Percentiles rank a stretch among this genome's conserved stretches.
Evolutionary conservation across 2,113 vertebrate genomes (phyloP).

Genomic region (Corythornis vintsioides): DNA sequence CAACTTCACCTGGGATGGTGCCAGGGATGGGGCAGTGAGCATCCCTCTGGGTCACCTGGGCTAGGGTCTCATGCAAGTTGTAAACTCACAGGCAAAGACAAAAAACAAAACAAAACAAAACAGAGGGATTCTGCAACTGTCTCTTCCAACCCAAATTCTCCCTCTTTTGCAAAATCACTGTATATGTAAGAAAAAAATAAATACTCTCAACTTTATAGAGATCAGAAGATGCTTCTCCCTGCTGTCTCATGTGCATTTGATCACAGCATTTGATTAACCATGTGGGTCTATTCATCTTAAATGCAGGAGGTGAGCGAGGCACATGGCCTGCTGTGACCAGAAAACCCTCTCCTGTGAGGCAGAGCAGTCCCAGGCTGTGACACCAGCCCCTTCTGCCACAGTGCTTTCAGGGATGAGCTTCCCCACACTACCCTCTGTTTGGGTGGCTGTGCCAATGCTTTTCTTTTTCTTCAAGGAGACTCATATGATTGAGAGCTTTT

Average conservation of each 20-base stretch:
- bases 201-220: neutral
- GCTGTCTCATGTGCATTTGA: neutral
- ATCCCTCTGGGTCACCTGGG: too few species aligned
- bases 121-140: neutral
- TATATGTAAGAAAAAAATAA: neutral
- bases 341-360: neutral
- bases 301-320: neutral
- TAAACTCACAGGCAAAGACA: neutral
- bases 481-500: neutral
- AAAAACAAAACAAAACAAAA: neutral
- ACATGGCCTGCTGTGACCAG: neutral
- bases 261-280: neutral
- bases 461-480: neutral
- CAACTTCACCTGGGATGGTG: too few species aligned
- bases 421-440: neutral
- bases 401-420: neutral
- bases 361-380: neutral
- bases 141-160: neutral
- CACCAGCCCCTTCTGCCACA: neutral
- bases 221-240: neutral
- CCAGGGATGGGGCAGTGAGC: too few species aligned
- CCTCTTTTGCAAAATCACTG: neutral
- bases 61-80: neutral
- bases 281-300: neutral
- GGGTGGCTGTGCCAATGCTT: neutral